Base-by-base conservation (phyloP, 2,113 vertebrate species). In the Noturus placidus region DNA sequence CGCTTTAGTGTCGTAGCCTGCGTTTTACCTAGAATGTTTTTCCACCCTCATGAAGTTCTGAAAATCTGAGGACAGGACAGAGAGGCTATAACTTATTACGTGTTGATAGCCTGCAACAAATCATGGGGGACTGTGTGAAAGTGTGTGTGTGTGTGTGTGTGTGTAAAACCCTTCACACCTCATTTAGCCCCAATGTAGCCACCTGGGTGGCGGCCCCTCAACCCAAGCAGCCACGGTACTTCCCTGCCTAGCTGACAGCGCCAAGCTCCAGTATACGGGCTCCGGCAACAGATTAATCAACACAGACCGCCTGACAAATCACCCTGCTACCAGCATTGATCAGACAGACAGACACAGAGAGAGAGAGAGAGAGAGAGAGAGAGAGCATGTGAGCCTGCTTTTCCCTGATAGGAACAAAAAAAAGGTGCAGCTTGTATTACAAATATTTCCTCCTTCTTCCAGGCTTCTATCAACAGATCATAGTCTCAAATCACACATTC, bases 21-120 rank as follows among this genome's bases (percentile, higher is more conserved):
- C 4, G 17, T 83, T 67, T 67, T 50, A 13, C 81, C 22, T 65
- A n/a, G 42, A 33, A 9, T 69, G 78, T 46, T 87, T 82, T 83
- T 76, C 54, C 42, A 17, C 70, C n/a, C 69, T 25, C 57, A 33
- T 19, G 91, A 89, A 93, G 92, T 93, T 92, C 81, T 33, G 56
- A 91, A 86, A 84, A 94, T 95, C 92, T 92, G 94, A 96, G 95
- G 96, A 96, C 96, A 96, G 96, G 95, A 91, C 90, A 95, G 96
- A 96, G 96, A 94, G 93, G 96, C 95, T 96, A 97, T 98, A 97
- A 97, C 98, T 98, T 98, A 97, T 97, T 97, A 97, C 96, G 95
- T 96, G 96, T 97, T 97, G 96, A 98, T 97, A 95, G 95, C 91
- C 95, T 96, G 95, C 97, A 96, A 97, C 96, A 98, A 97, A 98